phyloP scores from a whole-genome alignment of 2,113 vertebrate species.

The Sminthopsis crassicaudata region DNA sequence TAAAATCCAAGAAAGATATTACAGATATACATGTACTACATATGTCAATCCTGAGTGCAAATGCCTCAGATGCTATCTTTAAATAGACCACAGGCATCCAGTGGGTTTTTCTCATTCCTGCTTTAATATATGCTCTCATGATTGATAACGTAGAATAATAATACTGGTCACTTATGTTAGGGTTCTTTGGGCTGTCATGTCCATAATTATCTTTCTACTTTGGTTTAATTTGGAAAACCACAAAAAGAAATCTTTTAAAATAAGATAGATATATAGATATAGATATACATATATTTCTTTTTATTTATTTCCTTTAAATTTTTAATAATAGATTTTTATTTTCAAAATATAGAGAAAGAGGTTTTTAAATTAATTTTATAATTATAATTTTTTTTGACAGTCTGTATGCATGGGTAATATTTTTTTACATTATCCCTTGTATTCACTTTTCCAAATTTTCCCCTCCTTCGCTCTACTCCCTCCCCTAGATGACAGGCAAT shows the following conservation, averaged over 20 bases:
- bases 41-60: not conserved
- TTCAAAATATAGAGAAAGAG: too few relatives aligned
- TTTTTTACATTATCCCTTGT: too few relatives aligned
- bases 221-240: slow-evolving; percentile 6
- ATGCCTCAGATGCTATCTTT: not conserved
- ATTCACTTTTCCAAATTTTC: too few relatives aligned
- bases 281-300: too few relatives aligned
- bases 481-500: too few relatives aligned
- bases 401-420: too few relatives aligned
- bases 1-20: not conserved
- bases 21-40: not conserved
- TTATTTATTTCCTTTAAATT: too few relatives aligned
- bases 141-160: not conserved
- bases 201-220: not conserved
- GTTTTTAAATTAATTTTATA: too few relatives aligned
- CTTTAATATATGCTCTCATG: not conserved
- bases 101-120: not conserved
- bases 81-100: not conserved
- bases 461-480: too few relatives aligned
- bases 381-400: too few relatives aligned
- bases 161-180: not conserved
- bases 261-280: too few relatives aligned
- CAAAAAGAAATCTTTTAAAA: slow-evolving; percentile 2
- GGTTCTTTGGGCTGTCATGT: not conserved
- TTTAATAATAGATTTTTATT: too few relatives aligned